phyloP scores from a whole-genome alignment of 2,113 vertebrate species.

The Rhegmatorhina hoffmannsi region DNA sequence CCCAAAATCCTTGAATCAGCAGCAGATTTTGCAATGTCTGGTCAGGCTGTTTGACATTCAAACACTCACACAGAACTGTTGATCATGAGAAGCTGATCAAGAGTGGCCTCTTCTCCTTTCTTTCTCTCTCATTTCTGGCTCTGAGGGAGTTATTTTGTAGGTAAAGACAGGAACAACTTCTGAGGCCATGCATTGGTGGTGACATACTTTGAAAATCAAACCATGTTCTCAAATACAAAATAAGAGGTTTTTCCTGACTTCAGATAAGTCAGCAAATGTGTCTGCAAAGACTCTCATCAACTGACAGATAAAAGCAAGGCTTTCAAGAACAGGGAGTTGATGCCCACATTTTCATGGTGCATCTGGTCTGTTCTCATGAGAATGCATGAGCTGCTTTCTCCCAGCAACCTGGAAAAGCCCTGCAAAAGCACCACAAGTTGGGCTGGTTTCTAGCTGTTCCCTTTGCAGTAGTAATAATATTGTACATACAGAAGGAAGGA shows the following conservation, averaged over 20 bases:
- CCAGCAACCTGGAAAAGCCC: not conserved
- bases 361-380: not conserved
- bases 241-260: not conserved
- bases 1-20: constrained; percentile 20
- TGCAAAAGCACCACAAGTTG: not conserved
- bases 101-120: not conserved
- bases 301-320: not conserved
- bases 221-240: not conserved
- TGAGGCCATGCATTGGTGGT: accelerated
- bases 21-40: not conserved
- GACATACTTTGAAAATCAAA: not conserved
- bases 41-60: not conserved
- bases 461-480: not conserved
- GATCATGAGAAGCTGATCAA: not conserved
- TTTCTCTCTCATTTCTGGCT: not conserved
- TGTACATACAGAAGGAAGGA: not conserved
- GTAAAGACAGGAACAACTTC: not conserved
- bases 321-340: not conserved
- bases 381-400: not conserved
- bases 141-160: not conserved
- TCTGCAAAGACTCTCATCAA: not conserved
- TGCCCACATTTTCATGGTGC: not conserved
- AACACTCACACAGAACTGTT: not conserved
- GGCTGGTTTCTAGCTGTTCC: not conserved
- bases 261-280: not conserved